A percentile compares a stretch with the other conserved stretches of the same genome.
Evolutionary conservation across 2,797 vertebrate genomes (phyloP).

Genomic region (Neosilurus mollespiculum): DNA sequence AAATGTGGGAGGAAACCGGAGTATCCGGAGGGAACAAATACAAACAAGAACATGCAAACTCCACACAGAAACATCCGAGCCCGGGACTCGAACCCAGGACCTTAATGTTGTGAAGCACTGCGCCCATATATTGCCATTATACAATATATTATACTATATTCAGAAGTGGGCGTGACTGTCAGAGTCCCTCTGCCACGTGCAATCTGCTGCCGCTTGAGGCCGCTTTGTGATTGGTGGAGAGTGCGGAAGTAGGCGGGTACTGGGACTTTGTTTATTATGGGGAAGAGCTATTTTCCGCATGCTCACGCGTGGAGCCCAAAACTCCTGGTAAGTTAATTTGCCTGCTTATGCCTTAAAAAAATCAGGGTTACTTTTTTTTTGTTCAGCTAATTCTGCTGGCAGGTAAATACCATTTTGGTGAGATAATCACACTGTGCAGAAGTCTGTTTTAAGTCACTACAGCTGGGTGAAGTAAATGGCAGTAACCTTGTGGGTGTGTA

Average conservation of each 20-base stretch:
- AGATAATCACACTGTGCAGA: background rate
- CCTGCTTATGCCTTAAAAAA: background rate
- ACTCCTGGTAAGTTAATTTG: background rate
- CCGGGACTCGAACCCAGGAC: no score
- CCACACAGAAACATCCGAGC: no score
- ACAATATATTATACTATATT: no score
- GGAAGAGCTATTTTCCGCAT: no score
- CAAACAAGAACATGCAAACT: no score
- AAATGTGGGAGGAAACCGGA: no score
- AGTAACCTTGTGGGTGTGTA: background rate
- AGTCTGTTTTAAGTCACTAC: background rate
- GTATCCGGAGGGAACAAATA: no score
- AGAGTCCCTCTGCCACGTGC: background rate
- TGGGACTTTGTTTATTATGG: background rate
- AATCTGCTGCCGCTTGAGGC: background rate
- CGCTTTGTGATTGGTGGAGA: conserved; percentile 30
- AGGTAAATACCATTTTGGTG: background rate
- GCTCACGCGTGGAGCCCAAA: background rate
- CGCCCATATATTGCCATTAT: no score
- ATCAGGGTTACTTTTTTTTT: background rate
- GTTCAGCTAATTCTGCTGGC: background rate
- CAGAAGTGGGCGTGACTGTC: background rate
- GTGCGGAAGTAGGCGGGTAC: background rate
- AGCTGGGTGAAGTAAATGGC: background rate
- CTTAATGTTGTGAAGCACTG: no score